phyloP scores from a whole-genome alignment of 2,888 invertebrate species.

The Pegoplata infirma region DNA sequence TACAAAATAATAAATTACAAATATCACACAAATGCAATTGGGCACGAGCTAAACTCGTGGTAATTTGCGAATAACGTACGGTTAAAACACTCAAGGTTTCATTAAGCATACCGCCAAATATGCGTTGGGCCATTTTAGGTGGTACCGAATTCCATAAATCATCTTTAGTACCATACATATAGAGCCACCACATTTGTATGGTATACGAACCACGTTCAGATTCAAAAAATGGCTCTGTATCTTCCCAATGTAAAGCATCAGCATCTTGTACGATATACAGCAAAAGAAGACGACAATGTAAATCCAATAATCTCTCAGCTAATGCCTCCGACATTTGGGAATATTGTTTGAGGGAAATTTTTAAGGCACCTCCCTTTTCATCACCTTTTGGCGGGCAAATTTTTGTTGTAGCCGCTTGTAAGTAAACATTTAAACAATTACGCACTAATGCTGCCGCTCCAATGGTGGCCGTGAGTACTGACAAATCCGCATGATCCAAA shows the following conservation, averaged over 20 bases:
- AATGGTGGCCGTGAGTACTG: conserved; percentile 88
- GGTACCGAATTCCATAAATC: conserved; percentile 94
- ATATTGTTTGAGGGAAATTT: conserved; percentile 85
- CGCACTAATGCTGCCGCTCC: conserved; percentile 89
- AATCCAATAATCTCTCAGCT: conserved; percentile 88
- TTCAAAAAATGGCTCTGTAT: conserved; percentile 83
- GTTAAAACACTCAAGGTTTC: conserved; percentile 90
- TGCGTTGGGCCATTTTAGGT: conserved; percentile 90
- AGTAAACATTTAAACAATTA: conserved; percentile 88
- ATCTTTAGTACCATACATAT: conserved; percentile 87
- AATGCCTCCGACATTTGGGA: conserved; percentile 91
- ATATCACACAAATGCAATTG: conserved; percentile 85
- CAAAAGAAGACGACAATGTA: conserved; percentile 87
- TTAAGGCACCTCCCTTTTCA: conserved; percentile 77
- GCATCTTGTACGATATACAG: conserved; percentile 90
- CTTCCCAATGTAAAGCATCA: conserved; percentile 87
- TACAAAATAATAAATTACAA: conserved; percentile 87
- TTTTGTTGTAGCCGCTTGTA: conserved; percentile 79
- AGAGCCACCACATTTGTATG: conserved; percentile 93
- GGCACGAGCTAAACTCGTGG: conserved; percentile 81
- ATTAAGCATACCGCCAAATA: conserved; percentile 91
- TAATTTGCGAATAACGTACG: conserved; percentile 88
- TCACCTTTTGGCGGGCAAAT: conserved; percentile 77
- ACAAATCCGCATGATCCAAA: conserved; percentile 89
- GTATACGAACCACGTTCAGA: conserved; percentile 88